Conservation (phyloP, 2,113 vertebrate species). For the Macrotus californicus region DNA sequence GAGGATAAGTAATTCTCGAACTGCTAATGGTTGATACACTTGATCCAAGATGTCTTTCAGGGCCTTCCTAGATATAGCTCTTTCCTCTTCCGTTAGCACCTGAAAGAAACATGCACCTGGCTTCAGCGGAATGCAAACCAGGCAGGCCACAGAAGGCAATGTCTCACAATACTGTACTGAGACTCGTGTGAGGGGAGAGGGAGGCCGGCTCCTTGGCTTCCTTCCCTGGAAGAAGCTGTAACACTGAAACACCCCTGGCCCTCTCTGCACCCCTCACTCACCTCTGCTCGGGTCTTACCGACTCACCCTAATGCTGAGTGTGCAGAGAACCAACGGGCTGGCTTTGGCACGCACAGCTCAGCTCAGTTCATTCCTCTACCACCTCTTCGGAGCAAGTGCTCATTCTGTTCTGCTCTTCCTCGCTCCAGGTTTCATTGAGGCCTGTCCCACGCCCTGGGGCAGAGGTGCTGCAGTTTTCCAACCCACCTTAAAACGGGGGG, state of each 20-base stretch:
- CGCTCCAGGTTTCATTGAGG: not conserved
- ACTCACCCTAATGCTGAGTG: not conserved
- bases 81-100: conserved; percentile 83
- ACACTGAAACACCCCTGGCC: not conserved
- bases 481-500: not conserved
- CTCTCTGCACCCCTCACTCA: not conserved
- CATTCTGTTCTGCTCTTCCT: not conserved
- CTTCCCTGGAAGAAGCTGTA: not conserved
- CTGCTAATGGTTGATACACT: conserved; percentile 91
- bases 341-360: not conserved
- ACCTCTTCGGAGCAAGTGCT: not conserved
- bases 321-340: not conserved
- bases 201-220: not conserved
- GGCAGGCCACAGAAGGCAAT: not conserved
- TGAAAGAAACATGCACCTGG: conserved; percentile 57
- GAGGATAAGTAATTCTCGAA: conserved; percentile 91
- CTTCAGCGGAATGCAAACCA: not conserved
- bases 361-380: not conserved
- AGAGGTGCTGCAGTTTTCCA: not conserved
- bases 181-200: not conserved
- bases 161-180: not conserved
- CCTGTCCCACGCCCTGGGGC: not conserved
- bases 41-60: conserved; percentile 84
- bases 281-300: not conserved
- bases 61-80: conserved; percentile 75